Percentiles rank a stretch among this genome's conserved stretches.
phyloP scores from a whole-genome alignment of 2,797 vertebrate genomes.

The Sebastes diaconus region DNA sequence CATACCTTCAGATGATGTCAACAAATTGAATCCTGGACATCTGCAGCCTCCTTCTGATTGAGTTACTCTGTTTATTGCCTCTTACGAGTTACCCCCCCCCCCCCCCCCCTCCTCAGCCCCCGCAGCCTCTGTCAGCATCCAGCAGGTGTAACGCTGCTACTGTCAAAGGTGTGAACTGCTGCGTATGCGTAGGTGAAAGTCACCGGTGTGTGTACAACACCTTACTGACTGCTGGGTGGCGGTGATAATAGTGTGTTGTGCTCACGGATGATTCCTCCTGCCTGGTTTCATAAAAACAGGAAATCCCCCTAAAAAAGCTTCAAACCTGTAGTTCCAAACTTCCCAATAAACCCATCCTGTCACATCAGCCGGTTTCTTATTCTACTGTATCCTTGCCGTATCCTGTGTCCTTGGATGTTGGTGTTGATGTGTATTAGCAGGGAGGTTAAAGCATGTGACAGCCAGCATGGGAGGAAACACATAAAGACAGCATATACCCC shows the following conservation, averaged over 20 bases:
- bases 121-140: conserved; percentile 21
- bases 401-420: conserved; percentile 39
- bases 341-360: not conserved
- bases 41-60: conserved; percentile 36
- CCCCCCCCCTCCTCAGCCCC: not conserved
- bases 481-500: conserved; percentile 30
- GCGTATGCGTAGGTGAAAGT: no score
- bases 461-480: conserved; percentile 20
- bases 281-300: not conserved
- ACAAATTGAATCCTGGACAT: conserved; percentile 50
- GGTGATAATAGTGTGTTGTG: not conserved
- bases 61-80: conserved; percentile 48
- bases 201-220: not conserved
- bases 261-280: not conserved
- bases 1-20: conserved; percentile 12
- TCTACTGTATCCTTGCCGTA: not conserved
- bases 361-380: not conserved
- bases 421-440: conserved; percentile 9
- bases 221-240: not conserved
- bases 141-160: conserved; percentile 6
- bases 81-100: conserved; percentile 36
- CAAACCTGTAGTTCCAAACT: not conserved
- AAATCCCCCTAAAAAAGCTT: not conserved
- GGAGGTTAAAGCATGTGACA: conserved; percentile 34
- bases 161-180: conserved; percentile 19